These are phyloP conservation scores for Xiphorhynchus erythropygius DNA, from an alignment of 2,797 vertebrate species.

Conservation along the genomic window DNA sequence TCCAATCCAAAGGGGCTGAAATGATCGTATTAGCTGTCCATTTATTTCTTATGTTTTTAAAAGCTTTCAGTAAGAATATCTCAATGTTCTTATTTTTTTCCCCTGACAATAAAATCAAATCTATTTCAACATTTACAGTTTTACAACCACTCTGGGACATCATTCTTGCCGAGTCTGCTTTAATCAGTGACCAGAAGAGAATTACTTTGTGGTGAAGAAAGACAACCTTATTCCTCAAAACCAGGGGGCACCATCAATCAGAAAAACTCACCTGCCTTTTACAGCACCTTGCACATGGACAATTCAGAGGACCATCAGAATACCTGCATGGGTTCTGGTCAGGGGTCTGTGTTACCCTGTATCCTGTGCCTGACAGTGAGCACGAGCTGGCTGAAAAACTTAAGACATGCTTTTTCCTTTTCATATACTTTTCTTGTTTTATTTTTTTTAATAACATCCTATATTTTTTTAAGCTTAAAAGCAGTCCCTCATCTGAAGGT, in stretches of 20 bases:
- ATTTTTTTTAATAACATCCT: background rate
- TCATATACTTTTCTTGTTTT: background rate
- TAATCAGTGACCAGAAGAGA: background rate
- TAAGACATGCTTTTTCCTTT: background rate
- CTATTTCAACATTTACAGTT: background rate
- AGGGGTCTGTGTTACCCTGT: background rate
- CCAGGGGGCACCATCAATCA: background rate
- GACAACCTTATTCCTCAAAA: background rate
- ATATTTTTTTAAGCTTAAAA: background rate
- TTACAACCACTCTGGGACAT: background rate
- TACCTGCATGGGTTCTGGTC: rapidly evolving
- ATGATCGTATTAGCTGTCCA: background rate
- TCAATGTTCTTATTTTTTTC: background rate
- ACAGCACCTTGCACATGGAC: background rate
- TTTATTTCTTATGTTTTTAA: background rate
- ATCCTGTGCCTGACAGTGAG: background rate
- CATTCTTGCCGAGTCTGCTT: background rate
- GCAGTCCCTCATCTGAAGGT: background rate
- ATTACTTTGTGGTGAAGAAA: background rate
- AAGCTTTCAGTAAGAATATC: background rate
- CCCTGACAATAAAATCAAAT: background rate
- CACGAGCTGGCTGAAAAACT: rapidly evolving
- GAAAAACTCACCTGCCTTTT: background rate
- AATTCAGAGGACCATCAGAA: background rate
- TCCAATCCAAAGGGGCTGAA: background rate